phyloP scores from a whole-genome alignment of 2,113 vertebrate species.

The Sorex araneus region DNA sequence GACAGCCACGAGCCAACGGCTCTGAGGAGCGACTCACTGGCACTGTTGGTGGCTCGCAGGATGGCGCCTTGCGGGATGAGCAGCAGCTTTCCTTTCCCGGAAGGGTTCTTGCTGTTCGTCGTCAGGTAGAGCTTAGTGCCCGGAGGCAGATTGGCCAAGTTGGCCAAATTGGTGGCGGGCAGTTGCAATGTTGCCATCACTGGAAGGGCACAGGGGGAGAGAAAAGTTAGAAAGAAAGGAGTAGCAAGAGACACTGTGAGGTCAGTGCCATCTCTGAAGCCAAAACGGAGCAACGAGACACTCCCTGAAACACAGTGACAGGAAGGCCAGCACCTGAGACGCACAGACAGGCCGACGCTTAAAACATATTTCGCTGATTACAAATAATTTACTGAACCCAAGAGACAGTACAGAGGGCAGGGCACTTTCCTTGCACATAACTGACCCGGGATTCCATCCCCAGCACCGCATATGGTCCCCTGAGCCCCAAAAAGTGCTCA shows the following conservation, averaged over 20 bases:
- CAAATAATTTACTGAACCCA: not conserved
- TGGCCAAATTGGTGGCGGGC: constrained; percentile 97
- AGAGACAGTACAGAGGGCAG: no score
- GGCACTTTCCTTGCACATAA: no score
- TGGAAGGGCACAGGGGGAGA: constrained; percentile 82
- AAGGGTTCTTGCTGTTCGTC: constrained; percentile 99
- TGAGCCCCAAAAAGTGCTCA: no score
- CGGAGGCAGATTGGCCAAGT: constrained; percentile 97
- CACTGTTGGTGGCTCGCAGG: constrained; percentile 94
- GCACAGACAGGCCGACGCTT: not conserved
- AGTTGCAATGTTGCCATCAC: constrained; percentile 99
- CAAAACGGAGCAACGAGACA: constrained; percentile 63
- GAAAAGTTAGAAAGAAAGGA: not conserved
- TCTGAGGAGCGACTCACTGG: constrained; percentile 89
- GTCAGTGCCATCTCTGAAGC: constrained; percentile 7
- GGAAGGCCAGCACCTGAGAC: not conserved
- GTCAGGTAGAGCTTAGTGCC: constrained; percentile 99
- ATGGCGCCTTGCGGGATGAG: constrained; percentile 99
- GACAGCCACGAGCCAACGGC: constrained; percentile 74
- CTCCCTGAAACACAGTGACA: constrained; percentile 1
- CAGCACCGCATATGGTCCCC: no score
- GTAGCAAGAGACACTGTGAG: not conserved
- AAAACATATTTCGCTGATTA: constrained; percentile 51
- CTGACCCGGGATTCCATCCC: no score
- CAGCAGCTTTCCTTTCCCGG: constrained; percentile 98